Percentiles rank a stretch among this genome's conserved stretches.
phyloP scores from a whole-genome alignment of 2,113 vertebrate species.

The Brachypodius melanocephalos region DNA sequence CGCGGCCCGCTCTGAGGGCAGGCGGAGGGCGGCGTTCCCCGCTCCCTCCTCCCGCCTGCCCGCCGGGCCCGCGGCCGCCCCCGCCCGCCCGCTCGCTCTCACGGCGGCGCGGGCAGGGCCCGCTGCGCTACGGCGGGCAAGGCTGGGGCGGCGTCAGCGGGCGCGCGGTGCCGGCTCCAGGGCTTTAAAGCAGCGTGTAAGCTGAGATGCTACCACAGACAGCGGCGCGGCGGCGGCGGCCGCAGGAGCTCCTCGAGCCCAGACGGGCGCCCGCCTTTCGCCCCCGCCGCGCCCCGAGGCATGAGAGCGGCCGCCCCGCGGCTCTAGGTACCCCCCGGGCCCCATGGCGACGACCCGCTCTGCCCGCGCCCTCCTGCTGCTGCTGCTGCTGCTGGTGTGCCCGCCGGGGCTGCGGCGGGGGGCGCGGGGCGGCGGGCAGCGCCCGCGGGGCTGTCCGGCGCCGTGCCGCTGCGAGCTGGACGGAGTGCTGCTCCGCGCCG shows the following conservation, averaged over 20 bases:
- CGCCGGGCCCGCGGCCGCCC: not conserved
- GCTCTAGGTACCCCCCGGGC: not conserved
- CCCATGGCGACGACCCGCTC: constrained; percentile 66
- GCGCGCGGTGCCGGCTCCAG: constrained; percentile 68
- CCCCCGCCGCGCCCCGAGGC: not conserved
- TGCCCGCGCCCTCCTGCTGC: not conserved
- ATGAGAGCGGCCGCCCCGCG: constrained; percentile 44
- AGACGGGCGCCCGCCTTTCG: not conserved
- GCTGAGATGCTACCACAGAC: constrained; percentile 68
- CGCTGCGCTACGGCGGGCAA: constrained; percentile 37
- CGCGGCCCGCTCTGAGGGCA: not conserved
- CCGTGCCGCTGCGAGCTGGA: constrained; percentile 79
- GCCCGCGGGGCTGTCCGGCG: constrained; percentile 68
- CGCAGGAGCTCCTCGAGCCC: not conserved
- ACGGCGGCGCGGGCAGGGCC: not conserved
- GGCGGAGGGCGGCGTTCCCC: not conserved
- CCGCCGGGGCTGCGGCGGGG: not conserved
- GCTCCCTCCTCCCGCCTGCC: not conserved
- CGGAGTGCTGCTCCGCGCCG: constrained; percentile 74
- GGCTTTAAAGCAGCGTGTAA: constrained; percentile 72
- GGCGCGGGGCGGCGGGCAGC: not conserved
- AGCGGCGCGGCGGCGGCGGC: constrained; percentile 38
- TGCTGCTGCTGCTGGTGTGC: not conserved
- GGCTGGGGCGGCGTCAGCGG: constrained; percentile 74
- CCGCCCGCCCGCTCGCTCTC: not conserved